Conservation (phyloP, 2,113 vertebrate species). For the Ranitomeya variabilis region DNA sequence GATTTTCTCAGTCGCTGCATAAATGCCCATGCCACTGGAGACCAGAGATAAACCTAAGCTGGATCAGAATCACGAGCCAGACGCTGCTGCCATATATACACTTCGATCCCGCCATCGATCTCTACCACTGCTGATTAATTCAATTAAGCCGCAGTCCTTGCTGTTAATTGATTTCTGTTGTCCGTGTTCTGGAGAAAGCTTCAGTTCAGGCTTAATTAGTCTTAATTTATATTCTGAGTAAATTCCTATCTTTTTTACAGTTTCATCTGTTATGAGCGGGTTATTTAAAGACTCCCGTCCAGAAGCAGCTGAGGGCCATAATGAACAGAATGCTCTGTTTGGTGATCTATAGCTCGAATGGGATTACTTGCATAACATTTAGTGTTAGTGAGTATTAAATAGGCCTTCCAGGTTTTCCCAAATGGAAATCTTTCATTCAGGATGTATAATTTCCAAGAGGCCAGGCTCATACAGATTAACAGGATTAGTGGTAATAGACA, state of each 20-base stretch:
- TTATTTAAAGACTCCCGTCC: slow-evolving; percentile 44
- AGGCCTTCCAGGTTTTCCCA: not conserved
- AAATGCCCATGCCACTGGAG: not conserved
- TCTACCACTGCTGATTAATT: slow-evolving; percentile 47
- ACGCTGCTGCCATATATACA: slow-evolving; percentile 24
- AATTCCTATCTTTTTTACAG: slow-evolving; percentile 28
- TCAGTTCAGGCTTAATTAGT: slow-evolving; percentile 48
- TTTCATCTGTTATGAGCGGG: not conserved
- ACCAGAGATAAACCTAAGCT: slow-evolving; percentile 26
- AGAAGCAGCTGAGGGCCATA: not conserved
- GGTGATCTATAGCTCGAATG: slow-evolving; percentile 5
- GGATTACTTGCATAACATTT: not conserved
- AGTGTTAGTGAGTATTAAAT: not conserved
- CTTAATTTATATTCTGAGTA: slow-evolving; percentile 44
- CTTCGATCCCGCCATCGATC: slow-evolving; percentile 40
- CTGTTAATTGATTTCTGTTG: slow-evolving; percentile 51
- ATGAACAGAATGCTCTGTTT: not conserved
- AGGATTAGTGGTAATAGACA: slow-evolving; percentile 15
- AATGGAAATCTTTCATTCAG: slow-evolving; percentile 3
- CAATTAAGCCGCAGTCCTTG: slow-evolving; percentile 48
- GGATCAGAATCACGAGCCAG: slow-evolving; percentile 38
- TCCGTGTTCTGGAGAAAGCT: slow-evolving; percentile 11
- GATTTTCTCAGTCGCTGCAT: not conserved
- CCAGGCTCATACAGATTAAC: not conserved
- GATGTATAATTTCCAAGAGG: not conserved